A percentile compares a stretch with the other conserved stretches of the same genome.
Conservation (phyloP, 2,888 invertebrate genomes). For the Torymus aiolomorphi region DNA sequence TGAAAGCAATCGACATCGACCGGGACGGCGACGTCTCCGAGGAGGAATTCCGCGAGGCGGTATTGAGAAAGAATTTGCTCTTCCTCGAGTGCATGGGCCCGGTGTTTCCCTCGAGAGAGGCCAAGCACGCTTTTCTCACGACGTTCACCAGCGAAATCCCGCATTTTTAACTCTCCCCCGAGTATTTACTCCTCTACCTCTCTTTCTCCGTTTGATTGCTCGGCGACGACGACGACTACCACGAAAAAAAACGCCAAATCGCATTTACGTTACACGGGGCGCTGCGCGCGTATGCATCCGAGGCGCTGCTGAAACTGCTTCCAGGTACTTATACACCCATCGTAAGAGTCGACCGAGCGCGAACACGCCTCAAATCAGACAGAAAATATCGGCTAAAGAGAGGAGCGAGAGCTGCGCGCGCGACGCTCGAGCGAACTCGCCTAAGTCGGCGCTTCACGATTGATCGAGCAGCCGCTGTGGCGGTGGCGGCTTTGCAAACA, state of each 20-base stretch:
- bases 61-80: slow-evolving; percentile 70
- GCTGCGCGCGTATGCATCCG: not conserved
- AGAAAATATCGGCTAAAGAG: slow-evolving; percentile 66
- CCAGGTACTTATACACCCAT: too few relatives aligned
- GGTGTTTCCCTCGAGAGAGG: slow-evolving; percentile 69
- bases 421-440: slow-evolving; percentile 66
- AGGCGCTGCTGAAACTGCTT: not conserved
- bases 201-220: slow-evolving; percentile 3
- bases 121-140: slow-evolving; percentile 67
- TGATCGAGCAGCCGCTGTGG: slow-evolving; percentile 50
- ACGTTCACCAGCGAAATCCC: slow-evolving; percentile 65
- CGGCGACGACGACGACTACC: not conserved
- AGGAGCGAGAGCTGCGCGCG: slow-evolving; percentile 18
- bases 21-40: slow-evolving; percentile 78
- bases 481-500: slow-evolving; percentile 65
- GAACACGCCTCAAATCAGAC: slow-evolving; percentile 67
- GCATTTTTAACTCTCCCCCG: slow-evolving; percentile 9
- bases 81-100: slow-evolving; percentile 72
- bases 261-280: slow-evolving; percentile 1
- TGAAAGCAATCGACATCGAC: slow-evolving; percentile 80
- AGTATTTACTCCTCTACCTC: too few relatives aligned
- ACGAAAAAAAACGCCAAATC: slow-evolving; percentile 13
- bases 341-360: slow-evolving; percentile 14
- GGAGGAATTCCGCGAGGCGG: slow-evolving; percentile 77
- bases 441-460: slow-evolving; percentile 57